phyloP scores from a whole-genome alignment of 2,113 vertebrate genomes.

The Eptesicus fuscus region DNA sequence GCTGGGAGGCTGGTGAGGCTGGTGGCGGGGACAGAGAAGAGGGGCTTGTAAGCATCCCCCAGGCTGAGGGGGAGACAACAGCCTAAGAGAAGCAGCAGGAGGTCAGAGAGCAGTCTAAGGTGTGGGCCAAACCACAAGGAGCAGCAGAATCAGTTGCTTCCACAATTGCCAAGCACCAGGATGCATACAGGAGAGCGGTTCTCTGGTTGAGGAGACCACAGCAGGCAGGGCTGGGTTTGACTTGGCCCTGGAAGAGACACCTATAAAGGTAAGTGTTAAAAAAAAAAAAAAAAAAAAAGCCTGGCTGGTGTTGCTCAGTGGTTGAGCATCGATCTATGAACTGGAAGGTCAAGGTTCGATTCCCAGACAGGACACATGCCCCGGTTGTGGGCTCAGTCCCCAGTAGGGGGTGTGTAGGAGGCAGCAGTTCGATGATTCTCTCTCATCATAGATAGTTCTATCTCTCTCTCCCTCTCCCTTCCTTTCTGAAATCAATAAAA shows the following conservation, averaged over 20 bases:
- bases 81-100: not conserved
- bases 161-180: not conserved
- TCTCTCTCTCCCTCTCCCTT: too few relatives aligned
- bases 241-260: not conserved
- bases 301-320: too few relatives aligned
- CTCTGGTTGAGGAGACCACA: not conserved
- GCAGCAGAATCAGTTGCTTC: not conserved
- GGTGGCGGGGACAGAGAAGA: not conserved
- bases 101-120: not conserved
- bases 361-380: too few relatives aligned
- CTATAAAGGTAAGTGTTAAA: not conserved
- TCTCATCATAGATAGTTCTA: too few relatives aligned
- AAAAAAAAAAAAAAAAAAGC: too few relatives aligned
- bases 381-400: too few relatives aligned
- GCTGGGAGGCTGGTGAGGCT: not conserved
- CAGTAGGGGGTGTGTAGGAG: too few relatives aligned
- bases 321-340: too few relatives aligned
- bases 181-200: not conserved
- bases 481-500: too few relatives aligned
- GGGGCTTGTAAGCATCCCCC: not conserved
- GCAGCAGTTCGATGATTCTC: too few relatives aligned
- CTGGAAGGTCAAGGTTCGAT: too few relatives aligned
- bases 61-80: not conserved
- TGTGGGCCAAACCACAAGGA: not conserved
- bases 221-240: rapidly evolving